Evolutionary conservation across 2,113 vertebrate genomes (phyloP).

Genomic region (Talpa occidentalis): DNA sequence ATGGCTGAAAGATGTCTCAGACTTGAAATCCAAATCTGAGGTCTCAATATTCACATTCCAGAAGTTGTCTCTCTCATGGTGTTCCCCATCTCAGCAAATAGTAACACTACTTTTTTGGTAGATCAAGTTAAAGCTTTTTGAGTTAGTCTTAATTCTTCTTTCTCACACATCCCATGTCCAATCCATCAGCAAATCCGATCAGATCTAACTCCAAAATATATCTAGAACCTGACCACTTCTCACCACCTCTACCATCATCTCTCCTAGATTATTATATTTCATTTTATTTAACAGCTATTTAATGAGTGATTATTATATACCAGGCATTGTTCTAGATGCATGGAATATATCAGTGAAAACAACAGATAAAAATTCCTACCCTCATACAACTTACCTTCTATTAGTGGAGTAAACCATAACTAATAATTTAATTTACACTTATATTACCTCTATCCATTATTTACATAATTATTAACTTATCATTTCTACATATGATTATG

Average conservation of each 20-base stretch:
- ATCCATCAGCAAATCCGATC: constrained; percentile 23
- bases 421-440: not conserved
- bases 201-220: constrained; percentile 14
- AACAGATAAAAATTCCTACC: not conserved
- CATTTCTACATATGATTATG: too few relatives aligned
- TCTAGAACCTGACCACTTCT: constrained; percentile 7
- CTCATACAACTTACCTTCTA: not conserved
- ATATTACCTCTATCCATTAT: too few relatives aligned
- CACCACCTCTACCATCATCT: not conserved
- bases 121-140: not conserved
- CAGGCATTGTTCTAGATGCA: not conserved
- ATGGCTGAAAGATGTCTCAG: not conserved
- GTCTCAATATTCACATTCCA: not conserved
- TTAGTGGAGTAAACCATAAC: not conserved
- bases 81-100: not conserved
- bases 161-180: not conserved
- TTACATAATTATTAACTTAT: too few relatives aligned
- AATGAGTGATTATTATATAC: not conserved
- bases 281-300: constrained; percentile 6
- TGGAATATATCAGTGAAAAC: not conserved
- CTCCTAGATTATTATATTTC: not conserved
- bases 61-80: not conserved
- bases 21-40: not conserved
- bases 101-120: not conserved
- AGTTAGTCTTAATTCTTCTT: not conserved